Percentiles rank a stretch among this genome's conserved stretches.
phyloP scores from a whole-genome alignment of 53 echinoderm and acorn worm species.

The Mesocentrotus franciscanus region DNA sequence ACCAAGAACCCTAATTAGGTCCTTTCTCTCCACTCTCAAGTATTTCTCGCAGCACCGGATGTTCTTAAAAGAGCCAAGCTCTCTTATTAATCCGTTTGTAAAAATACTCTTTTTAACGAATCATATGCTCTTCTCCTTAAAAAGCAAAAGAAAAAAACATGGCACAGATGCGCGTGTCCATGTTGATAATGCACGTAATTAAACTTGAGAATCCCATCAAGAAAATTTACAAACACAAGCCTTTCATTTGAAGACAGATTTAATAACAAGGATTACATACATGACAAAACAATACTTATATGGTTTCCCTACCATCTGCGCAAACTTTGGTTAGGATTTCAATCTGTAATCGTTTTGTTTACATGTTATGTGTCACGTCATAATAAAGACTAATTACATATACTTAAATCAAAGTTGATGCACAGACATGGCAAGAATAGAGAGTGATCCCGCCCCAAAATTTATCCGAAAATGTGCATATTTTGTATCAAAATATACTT shows the following conservation, averaged over 20 bases:
- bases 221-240: conserved; percentile 21
- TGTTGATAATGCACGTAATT: conserved; percentile 13
- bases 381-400: background rate
- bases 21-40: background rate
- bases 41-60: background rate
- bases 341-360: background rate
- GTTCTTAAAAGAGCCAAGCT: background rate
- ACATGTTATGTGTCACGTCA: background rate
- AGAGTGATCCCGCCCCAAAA: no score
- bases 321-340: background rate
- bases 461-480: no score
- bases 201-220: conserved; percentile 36
- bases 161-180: background rate
- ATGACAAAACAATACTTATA: conserved; percentile 16
- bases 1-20: background rate
- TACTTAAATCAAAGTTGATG: background rate
- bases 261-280: background rate
- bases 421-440: no score
- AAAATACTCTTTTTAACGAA: background rate
- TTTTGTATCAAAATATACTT: no score
- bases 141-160: no score
- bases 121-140: background rate
- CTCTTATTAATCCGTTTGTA: background rate
- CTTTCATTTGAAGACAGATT: background rate
- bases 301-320: conserved; percentile 34